Evolutionary conservation across 2,888 invertebrate species (phyloP).

Genomic region (Hydrotaea cyrtoneurina): DNA sequence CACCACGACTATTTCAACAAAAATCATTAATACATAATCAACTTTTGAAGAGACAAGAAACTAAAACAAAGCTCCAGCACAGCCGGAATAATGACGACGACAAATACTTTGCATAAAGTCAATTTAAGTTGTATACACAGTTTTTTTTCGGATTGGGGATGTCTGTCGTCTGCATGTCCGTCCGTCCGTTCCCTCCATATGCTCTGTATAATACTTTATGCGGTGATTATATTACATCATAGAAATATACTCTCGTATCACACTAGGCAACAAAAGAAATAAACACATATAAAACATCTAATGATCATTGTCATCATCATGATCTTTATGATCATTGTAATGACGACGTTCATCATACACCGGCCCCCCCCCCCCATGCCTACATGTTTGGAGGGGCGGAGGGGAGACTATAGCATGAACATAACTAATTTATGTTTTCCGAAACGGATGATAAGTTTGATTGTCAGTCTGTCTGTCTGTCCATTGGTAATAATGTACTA

Average conservation of each 20-base stretch:
- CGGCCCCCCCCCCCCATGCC: background rate
- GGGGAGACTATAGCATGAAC: background rate
- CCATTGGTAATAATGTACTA: background rate
- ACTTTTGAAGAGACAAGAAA: slow-evolving; percentile 25
- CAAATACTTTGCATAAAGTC: slow-evolving; percentile 32
- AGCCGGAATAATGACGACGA: background rate
- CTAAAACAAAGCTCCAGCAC: background rate
- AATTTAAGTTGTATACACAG: slow-evolving; percentile 1
- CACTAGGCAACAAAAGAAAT: slow-evolving; percentile 3
- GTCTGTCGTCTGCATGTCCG: background rate
- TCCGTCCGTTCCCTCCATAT: background rate
- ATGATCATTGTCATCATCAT: background rate
- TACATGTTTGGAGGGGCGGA: background rate
- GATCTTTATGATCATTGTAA: background rate
- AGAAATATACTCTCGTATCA: background rate
- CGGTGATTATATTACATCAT: slow-evolving; percentile 13
- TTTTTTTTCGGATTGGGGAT: background rate
- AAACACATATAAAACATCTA: background rate
- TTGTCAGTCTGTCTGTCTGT: background rate
- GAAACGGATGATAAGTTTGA: slow-evolving; percentile 45
- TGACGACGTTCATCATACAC: background rate
- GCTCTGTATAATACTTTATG: slow-evolving; percentile 17
- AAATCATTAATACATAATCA: slow-evolving; percentile 50
- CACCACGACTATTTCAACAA: slow-evolving; percentile 29
- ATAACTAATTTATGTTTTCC: slow-evolving; percentile 50